phyloP scores from a whole-genome alignment of 2,797 vertebrate species.

The Poecilia wingei region DNA sequence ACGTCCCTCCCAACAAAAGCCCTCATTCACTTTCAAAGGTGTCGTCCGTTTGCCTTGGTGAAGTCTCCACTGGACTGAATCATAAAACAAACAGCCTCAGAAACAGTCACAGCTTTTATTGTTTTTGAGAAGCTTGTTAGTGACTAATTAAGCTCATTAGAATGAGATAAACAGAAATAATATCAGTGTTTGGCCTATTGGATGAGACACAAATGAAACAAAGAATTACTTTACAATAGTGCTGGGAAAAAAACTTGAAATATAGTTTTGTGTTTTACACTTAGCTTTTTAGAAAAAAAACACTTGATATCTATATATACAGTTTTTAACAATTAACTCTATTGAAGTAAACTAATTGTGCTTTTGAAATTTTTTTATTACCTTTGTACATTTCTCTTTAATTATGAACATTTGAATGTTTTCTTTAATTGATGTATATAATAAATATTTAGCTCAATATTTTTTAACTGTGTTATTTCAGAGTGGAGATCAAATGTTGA shows the following conservation, averaged over 20 bases:
- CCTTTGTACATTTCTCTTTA: neutral
- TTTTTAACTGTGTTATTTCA: neutral
- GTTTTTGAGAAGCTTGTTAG: conserved; percentile 39
- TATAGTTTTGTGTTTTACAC: too few species aligned
- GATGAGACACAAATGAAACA: conserved; percentile 1
- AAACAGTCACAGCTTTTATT: conserved; percentile 29
- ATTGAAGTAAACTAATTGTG: neutral
- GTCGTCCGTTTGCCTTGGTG: conserved; percentile 14
- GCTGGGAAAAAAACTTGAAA: too few species aligned
- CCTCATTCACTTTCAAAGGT: conserved; percentile 36
- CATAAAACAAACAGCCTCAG: conserved; percentile 29
- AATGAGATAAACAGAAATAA: conserved; percentile 24
- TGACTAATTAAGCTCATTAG: conserved; percentile 22
- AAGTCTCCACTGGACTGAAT: conserved; percentile 29
- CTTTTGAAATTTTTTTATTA: neutral
- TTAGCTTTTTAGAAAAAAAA: neutral
- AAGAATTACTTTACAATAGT: neutral
- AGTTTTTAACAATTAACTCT: neutral
- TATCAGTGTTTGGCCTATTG: neutral
- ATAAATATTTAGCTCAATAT: neutral
- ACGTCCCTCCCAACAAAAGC: neutral
- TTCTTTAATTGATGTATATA: neutral
- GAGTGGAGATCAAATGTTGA: neutral
- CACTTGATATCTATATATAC: neutral
- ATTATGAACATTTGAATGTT: neutral